Evolutionary conservation across 2,113 vertebrate genomes (phyloP).

Genomic region (Lynx canadensis): DNA sequence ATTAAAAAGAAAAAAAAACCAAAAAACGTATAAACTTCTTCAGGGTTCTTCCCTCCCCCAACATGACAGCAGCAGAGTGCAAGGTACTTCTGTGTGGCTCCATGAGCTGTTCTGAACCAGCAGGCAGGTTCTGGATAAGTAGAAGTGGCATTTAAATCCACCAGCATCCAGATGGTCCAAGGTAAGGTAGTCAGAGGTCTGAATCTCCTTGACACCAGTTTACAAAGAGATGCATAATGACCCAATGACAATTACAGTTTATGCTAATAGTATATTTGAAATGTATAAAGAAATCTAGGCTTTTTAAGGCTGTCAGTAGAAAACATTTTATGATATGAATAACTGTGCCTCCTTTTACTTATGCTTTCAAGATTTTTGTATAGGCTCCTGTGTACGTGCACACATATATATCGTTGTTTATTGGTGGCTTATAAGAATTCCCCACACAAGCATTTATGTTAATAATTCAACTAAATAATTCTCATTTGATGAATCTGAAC

Average conservation of each 20-base stretch:
- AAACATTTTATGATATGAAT: not conserved
- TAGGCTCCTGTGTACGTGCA: rapidly evolving
- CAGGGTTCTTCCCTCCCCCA: not conserved
- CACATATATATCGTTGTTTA: not conserved
- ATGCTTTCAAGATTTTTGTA: not conserved
- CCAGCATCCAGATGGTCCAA: conserved; percentile 82
- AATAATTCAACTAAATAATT: not conserved
- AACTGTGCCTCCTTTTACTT: not conserved
- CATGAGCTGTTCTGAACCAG: conserved; percentile 86
- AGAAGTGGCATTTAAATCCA: conserved; percentile 80
- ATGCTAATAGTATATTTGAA: not conserved
- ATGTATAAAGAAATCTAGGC: not conserved
- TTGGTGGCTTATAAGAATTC: not conserved
- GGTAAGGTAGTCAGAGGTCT: conserved; percentile 85
- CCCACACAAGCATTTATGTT: not conserved
- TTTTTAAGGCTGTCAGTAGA: not conserved
- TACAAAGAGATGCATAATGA: not conserved
- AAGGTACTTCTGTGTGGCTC: conserved; percentile 70
- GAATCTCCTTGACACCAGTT: conserved; percentile 73
- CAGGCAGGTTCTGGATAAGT: conserved; percentile 86
- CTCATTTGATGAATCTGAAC: not conserved
- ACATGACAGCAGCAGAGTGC: conserved; percentile 68
- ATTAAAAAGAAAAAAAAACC: not conserved
- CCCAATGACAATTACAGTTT: not conserved
- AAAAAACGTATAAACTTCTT: not conserved